These are phyloP conservation scores for Ophthalmolycus amberensis DNA, from an alignment of 2,113 vertebrate species.

Conservation along the genomic window DNA sequence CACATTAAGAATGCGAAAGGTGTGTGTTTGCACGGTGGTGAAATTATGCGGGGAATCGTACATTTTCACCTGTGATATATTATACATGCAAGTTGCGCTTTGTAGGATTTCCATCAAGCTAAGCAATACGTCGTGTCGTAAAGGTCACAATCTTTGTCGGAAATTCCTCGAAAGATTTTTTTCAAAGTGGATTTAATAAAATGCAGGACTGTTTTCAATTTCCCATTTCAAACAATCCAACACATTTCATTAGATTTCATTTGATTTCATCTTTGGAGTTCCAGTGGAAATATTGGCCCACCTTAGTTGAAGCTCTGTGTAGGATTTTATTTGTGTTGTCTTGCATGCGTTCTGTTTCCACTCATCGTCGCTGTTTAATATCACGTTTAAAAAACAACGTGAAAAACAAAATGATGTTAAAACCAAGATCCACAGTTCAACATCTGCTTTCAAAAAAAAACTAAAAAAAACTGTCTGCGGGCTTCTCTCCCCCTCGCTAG, in stretches of 20 bases:
- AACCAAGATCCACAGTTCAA: constrained; percentile 34
- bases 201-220: not conserved
- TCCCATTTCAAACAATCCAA: not conserved
- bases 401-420: constrained; percentile 21
- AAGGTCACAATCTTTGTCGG: not conserved
- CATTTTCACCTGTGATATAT: constrained; percentile 35
- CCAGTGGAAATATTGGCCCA: not conserved
- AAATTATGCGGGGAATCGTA: constrained; percentile 41
- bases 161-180: not conserved
- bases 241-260: constrained; percentile 3
- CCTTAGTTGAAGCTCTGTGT: not conserved
- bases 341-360: not conserved
- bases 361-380: constrained; percentile 3
- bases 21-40: constrained; percentile 20
- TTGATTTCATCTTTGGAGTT: not conserved
- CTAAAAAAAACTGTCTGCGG: constrained; percentile 16
- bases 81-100: constrained; percentile 28
- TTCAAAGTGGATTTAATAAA: constrained; percentile 10
- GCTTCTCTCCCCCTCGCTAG: constrained; percentile 7
- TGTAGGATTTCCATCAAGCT: constrained; percentile 10
- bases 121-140: not conserved
- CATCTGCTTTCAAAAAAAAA: constrained; percentile 49
- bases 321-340: not conserved
- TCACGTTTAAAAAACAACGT: constrained; percentile 12
- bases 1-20: constrained; percentile 43